A percentile compares a stretch with the other conserved stretches of the same genome.
Conservation (phyloP, 2,888 invertebrate genomes). For the Cantharis nigra region DNA sequence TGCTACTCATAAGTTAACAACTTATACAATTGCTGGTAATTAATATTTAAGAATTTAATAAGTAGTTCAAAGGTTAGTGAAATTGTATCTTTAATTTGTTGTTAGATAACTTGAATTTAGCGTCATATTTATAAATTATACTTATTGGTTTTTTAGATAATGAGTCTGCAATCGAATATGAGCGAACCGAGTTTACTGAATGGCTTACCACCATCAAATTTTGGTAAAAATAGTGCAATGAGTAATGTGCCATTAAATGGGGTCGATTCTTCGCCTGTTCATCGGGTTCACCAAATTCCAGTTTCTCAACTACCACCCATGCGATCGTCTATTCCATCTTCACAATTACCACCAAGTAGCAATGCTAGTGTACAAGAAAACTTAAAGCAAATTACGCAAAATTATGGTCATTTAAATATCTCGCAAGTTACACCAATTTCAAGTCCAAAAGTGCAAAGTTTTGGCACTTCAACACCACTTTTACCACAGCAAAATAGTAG, state of each 20-base stretch:
- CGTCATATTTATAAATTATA: neutral
- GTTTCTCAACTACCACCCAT: constrained; percentile 44
- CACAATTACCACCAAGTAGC: constrained; percentile 44
- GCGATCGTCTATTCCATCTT: constrained; percentile 42
- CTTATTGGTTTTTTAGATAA: constrained; percentile 8
- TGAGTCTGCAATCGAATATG: constrained; percentile 22
- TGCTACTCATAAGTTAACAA: neutral
- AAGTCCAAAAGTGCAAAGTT: constrained; percentile 38
- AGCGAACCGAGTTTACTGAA: constrained; percentile 43
- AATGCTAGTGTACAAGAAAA: constrained; percentile 13
- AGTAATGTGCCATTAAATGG: constrained; percentile 52
- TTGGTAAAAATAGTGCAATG: neutral
- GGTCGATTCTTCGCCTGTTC: constrained; percentile 51
- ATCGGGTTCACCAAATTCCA: constrained; percentile 40
- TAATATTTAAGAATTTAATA: constrained; percentile 10
- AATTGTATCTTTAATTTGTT: constrained; percentile 8
- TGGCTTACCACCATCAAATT: constrained; percentile 42
- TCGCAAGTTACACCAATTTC: constrained; percentile 37
- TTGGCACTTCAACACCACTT: constrained; percentile 47
- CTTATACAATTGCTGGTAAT: neutral
- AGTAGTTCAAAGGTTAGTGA: constrained; percentile 38
- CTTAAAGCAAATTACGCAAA: constrained; percentile 35
- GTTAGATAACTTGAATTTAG: neutral
- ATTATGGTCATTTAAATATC: constrained; percentile 35
- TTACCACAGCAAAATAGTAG: constrained; percentile 5